Percentiles rank a stretch among this genome's conserved stretches.
These are phyloP conservation scores for Nasua narica DNA, from an alignment of 2,797 vertebrate genomes.

Conservation along the genomic window DNA sequence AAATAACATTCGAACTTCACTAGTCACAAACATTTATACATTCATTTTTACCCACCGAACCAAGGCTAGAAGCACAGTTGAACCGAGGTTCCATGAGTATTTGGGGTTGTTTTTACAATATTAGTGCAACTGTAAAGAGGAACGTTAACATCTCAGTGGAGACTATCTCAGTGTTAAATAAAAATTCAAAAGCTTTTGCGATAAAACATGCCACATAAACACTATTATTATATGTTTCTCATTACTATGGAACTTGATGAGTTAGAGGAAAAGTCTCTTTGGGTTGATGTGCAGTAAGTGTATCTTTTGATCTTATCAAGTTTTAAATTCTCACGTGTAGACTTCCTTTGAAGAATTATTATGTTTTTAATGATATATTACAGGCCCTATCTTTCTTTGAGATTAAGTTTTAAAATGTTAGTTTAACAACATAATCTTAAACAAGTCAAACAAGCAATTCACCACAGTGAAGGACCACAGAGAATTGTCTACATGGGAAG, in stretches of 20 bases:
- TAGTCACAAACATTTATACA: background rate
- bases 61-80: background rate
- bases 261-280: background rate
- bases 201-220: background rate
- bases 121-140: background rate
- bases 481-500: constrained; percentile 70
- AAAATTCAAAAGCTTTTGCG: constrained; percentile 6
- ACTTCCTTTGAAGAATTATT: constrained; percentile 44
- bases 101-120: background rate
- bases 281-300: background rate
- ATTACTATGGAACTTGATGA: background rate
- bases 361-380: constrained; percentile 50
- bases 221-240: background rate
- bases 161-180: background rate
- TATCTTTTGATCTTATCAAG: constrained; percentile 55
- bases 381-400: constrained; percentile 59
- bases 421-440: constrained; percentile 74
- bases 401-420: constrained; percentile 72
- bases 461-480: constrained; percentile 58
- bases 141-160: background rate
- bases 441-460: constrained; percentile 72
- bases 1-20: background rate
- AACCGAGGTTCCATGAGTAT: background rate
- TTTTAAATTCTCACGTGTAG: constrained; percentile 42
- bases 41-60: background rate